phyloP scores from a whole-genome alignment of 2,797 vertebrate genomes.

The Apodemus agrarius region DNA sequence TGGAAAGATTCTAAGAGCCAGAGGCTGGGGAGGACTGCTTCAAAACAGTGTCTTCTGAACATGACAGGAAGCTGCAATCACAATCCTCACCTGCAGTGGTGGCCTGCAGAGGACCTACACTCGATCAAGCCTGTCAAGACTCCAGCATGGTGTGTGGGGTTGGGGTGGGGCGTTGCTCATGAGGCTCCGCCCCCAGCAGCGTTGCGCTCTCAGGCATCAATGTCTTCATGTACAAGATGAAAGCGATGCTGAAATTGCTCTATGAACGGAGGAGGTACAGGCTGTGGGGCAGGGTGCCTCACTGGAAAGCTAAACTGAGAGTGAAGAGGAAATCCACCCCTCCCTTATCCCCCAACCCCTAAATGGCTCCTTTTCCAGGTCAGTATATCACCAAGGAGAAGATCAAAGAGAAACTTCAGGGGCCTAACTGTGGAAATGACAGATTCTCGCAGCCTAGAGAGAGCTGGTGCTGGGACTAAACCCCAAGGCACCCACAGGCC shows the following conservation, averaged over 20 bases:
- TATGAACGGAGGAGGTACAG: background rate
- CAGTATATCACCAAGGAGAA: background rate
- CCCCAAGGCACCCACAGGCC: background rate
- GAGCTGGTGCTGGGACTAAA: constrained; percentile 45
- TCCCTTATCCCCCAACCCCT: rapidly evolving
- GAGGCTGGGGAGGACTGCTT: background rate
- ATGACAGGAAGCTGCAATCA: background rate
- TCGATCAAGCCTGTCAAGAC: background rate
- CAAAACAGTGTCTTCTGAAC: background rate
- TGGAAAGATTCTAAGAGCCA: background rate
- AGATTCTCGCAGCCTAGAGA: constrained; percentile 51
- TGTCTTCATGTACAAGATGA: background rate
- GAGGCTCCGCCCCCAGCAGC: background rate
- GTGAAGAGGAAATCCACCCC: background rate
- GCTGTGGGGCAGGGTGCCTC: background rate
- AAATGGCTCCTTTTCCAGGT: background rate
- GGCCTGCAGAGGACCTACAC: background rate
- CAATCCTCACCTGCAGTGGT: too few relatives aligned
- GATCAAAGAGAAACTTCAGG: background rate
- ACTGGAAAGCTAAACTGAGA: background rate
- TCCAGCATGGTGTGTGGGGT: background rate
- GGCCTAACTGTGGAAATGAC: constrained; percentile 30
- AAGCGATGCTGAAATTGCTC: background rate
- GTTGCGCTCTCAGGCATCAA: background rate
- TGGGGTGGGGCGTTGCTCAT: background rate